These are phyloP conservation scores for Reinhardtius hippoglossoides DNA, from an alignment of 2,113 vertebrate genomes.

Conservation along the genomic window DNA sequence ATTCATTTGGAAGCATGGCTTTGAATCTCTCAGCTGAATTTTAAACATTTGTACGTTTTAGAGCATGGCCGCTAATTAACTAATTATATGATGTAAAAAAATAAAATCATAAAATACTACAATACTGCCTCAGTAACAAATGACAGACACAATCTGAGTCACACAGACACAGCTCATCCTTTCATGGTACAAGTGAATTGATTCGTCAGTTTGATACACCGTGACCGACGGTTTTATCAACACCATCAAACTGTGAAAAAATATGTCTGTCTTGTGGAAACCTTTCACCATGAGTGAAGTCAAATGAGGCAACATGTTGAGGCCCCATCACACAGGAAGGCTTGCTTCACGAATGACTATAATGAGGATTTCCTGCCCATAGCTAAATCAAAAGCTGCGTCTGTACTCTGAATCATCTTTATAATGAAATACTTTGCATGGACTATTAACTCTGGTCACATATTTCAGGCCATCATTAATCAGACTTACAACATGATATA, in stretches of 20 bases:
- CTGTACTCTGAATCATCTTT: slow-evolving; percentile 10
- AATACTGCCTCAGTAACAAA: not conserved
- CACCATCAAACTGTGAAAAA: not conserved
- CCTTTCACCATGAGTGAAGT: not conserved
- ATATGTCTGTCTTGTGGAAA: not conserved
- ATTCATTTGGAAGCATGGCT: too few relatives aligned
- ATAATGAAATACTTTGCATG: slow-evolving; percentile 14
- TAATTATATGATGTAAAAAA: too few relatives aligned
- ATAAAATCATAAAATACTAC: too few relatives aligned
- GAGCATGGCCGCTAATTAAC: too few relatives aligned
- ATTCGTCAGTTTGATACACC: not conserved
- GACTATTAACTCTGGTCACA: not conserved
- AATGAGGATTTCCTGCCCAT: not conserved
- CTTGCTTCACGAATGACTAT: not conserved
- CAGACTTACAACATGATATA: not conserved
- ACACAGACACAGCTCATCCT: not conserved
- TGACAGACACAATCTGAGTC: not conserved
- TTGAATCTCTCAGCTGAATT: too few relatives aligned
- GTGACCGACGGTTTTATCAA: slow-evolving; percentile 10
- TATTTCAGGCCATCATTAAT: not conserved
- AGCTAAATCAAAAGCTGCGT: slow-evolving; percentile 3
- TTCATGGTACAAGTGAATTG: not conserved
- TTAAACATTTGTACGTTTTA: too few relatives aligned
- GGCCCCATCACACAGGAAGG: not conserved
- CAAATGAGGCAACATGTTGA: too few relatives aligned